These are phyloP conservation scores for Acheta domesticus DNA, from an alignment of 2,888 invertebrate species.

Conservation along the genomic window DNA sequence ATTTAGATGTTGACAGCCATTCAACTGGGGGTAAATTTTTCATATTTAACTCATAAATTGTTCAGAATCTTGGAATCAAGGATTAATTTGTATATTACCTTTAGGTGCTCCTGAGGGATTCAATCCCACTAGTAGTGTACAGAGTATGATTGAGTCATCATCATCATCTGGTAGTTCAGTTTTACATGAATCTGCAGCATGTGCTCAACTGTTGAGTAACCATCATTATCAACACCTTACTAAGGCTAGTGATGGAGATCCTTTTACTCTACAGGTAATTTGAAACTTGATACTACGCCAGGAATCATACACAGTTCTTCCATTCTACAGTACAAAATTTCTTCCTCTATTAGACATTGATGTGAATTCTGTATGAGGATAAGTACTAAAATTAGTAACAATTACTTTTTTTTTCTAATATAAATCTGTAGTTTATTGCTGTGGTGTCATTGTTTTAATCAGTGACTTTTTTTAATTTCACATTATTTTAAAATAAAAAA, in stretches of 20 bases:
- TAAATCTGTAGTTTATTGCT: too few species aligned
- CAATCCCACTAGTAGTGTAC: slow-evolving; percentile 34
- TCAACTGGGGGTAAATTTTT: too few species aligned
- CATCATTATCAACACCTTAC: slow-evolving; percentile 40
- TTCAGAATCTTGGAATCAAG: too few species aligned
- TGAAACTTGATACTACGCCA: not conserved
- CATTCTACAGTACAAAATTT: not conserved
- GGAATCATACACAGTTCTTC: not conserved
- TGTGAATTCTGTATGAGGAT: too few species aligned
- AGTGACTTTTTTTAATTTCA: too few species aligned
- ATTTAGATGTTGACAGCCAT: slow-evolving; percentile 25
- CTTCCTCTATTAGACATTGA: not conserved
- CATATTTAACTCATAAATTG: too few species aligned
- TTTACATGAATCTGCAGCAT: slow-evolving; percentile 40
- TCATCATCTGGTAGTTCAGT: slow-evolving; percentile 41
- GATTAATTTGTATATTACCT: too few species aligned
- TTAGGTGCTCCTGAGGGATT: not conserved
- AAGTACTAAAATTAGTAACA: too few species aligned
- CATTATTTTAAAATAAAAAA: too few species aligned
- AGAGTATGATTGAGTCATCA: slow-evolving; percentile 38
- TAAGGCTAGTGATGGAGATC: slow-evolving; percentile 33
- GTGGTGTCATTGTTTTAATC: too few species aligned
- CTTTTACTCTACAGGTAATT: slow-evolving; percentile 36
- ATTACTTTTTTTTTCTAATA: too few species aligned
- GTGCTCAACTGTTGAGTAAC: slow-evolving; percentile 40